Base-by-base conservation (phyloP, 2,797 vertebrate genomes). In the Threskiornis aethiopicus region DNA sequence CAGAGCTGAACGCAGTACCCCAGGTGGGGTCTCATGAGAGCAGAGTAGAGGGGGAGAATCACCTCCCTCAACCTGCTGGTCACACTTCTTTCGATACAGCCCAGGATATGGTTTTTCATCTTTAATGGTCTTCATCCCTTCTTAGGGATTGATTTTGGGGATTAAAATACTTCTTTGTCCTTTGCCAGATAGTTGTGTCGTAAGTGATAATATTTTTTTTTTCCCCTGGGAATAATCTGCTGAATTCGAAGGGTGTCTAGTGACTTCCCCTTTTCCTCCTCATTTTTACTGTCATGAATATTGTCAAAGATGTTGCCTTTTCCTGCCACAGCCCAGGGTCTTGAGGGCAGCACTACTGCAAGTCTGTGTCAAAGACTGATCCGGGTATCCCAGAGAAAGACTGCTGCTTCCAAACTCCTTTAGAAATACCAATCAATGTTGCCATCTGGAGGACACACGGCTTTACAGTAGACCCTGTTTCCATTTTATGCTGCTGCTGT, bases 401-500 rank as follows among this genome's bases (percentile, higher is more conserved):
- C 58, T 78, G 31, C 24, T 95, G 35, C 72, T 96, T 89, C 84
- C 91, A 81, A 88, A 69, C 80, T 95, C 82, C 89, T 88, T 93
- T 11, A 78, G 89, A 97, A 96, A 96, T 51, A 95, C 93, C 96
- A 97, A 96, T 95, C 96, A 97, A 96, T 96, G 96, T 96, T 97
- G 96, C 96, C 96, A 97, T 97, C 96, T 97, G 96, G 96, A 97
- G 96, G 96, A 97, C 96, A 95, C 95, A 97, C 33, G 0, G 94
- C 76, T 95, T 95, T 96, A 96, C 91, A 90, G 93, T 97, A 95
- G 95, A 96, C 95, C 94, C 72, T 88, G 84, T 93, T 96, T 95
- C 91, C 84, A 95, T 96, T 94, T 95, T 75, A n/a, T 93, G 39
- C 91, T 85, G 87, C 96, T 97, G 95, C 95, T 96, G 87, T 91